Base-by-base conservation (phyloP, 1,140 invertebrate species). In the Drusus annulatus region DNA sequence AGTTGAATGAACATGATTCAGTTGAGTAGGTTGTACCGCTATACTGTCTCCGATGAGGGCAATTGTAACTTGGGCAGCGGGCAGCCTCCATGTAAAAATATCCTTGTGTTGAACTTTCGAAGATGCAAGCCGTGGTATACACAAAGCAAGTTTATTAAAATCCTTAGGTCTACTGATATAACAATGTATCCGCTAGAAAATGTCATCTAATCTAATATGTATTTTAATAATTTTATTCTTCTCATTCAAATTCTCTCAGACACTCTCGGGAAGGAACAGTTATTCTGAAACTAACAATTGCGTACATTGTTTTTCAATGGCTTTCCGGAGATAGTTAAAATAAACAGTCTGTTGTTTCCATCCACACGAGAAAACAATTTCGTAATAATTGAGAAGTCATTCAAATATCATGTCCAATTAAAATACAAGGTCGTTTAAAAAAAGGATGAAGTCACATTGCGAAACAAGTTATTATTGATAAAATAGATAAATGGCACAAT, bases 141-240 rank as follows among this genome's bases (percentile, higher is more conserved):
- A 76, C 56, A 58, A 58, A 76, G 74, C 58, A 23, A 60, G 10
- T 23, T 21, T 17, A 60, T 28, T 65, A 56, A 54, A 45, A 69
- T 68, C 36, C 68, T 73, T 73, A 79, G n/a, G 23, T 62, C 78
- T 79, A 79, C 52, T 79, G 78, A 79, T 79, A 79, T 79, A 79
- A 79, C 78, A 62, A 74, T 74, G 65, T 79, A 79, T 79, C 69
- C 13, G 31, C 69, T 79, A 73, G 50, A 79, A 73, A 58, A 73
- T 79, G 63, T 74, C 56, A 60, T 23, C 78, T 79, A 74, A 75
- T 74, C 69, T 79, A 79, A 25, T 74, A 79, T 79, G 52, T 60
- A 60, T 21, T 73, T n/a, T n/a, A n/a, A 71, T 58, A 36, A 63
- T 75, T 65, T 52, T 21, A 77, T 51, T 65, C 36, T 52, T 68